These are phyloP conservation scores for Imbricaverruca yamaguchii DNA, from an alignment of 2,888 invertebrate genomes.

Conservation along the genomic window DNA sequence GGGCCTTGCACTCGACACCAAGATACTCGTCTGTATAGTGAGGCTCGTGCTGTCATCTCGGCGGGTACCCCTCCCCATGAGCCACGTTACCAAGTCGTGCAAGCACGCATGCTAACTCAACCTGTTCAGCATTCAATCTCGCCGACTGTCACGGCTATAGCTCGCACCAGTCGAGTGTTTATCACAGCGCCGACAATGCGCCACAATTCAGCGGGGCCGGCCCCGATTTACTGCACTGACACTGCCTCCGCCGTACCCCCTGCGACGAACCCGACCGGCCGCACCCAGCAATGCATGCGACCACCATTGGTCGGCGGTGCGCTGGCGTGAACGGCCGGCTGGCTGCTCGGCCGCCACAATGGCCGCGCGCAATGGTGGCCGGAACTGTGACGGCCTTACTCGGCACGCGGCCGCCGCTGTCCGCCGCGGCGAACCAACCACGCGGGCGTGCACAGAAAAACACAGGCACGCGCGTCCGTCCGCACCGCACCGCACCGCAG, in stretches of 20 bases:
- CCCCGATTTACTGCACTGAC: neutral
- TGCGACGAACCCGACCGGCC: neutral
- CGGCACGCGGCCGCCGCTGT: neutral
- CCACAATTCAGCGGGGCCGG: neutral
- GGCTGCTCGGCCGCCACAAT: neutral
- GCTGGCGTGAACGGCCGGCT: neutral
- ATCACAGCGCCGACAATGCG: neutral
- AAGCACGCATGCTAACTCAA: conserved; percentile 2
- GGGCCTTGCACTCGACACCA: too few species aligned
- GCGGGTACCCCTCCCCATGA: neutral
- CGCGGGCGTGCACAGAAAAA: neutral
- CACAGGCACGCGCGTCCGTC: too few species aligned
- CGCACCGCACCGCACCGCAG: too few species aligned
- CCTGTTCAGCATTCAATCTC: conserved; percentile 6
- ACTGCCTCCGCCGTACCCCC: neutral
- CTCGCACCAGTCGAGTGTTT: neutral
- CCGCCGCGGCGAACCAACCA: neutral
- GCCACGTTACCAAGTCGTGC: neutral
- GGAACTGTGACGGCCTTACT: neutral
- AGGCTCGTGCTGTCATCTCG: too few species aligned
- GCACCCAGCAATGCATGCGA: neutral
- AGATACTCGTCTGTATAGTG: too few species aligned
- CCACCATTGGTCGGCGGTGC: neutral
- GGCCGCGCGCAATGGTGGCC: conserved; percentile 4
- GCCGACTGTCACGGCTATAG: neutral